Base-by-base conservation (phyloP, 1,140 invertebrate genomes). In the Drosophila triauraria region DNA sequence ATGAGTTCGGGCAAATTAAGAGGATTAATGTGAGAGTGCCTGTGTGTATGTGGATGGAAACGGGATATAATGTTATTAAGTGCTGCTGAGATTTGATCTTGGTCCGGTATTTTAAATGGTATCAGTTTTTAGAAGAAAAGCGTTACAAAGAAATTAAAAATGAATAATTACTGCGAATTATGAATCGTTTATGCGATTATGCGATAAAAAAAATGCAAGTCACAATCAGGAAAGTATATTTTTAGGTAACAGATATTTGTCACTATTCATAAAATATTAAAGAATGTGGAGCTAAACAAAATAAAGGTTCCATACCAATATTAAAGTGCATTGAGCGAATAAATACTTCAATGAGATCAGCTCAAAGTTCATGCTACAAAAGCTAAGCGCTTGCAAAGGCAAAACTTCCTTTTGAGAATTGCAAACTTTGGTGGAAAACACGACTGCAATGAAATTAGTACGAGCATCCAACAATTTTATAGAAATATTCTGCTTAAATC, bases 401-500 rank as follows among this genome's bases (percentile, higher is more conserved):
- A 43, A 13, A 72, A 50, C 38, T 72, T 27, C 8, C 15, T 13
- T 47, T 23, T 12, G 10, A 38, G 42, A 8, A 47, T 20, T 30
- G 15, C 38, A 30, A 70, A 70, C 63, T 46, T 69, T 17, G 0
- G 10, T 50, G 30, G 23, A 20, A 69, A 71, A 59, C 70, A 27
- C 50, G 44, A 44, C 10, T 51, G 44, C 46, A 72, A 30, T 71
- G 27, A 60, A 72, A 72, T 50, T 60, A 72, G 69, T 23, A 23
- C 3, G 17, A 70, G 35, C 48, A 54, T 46, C 13, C 47, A 70
- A 38, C 44, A 59, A 40, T 59, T 71, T 50, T 59, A 42, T 47
- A 59, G 51, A 59, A 71, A 60, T 71, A 70, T 60, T 72, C 46
- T 30, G 53, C 67, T 72, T 72, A 72, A 72, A 72, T 72, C 53